Evolutionary conservation across 2,888 invertebrate genomes (phyloP), one percentile per base, ranked within the genome.

Genomic region (Leucozona laternaria): DNA sequence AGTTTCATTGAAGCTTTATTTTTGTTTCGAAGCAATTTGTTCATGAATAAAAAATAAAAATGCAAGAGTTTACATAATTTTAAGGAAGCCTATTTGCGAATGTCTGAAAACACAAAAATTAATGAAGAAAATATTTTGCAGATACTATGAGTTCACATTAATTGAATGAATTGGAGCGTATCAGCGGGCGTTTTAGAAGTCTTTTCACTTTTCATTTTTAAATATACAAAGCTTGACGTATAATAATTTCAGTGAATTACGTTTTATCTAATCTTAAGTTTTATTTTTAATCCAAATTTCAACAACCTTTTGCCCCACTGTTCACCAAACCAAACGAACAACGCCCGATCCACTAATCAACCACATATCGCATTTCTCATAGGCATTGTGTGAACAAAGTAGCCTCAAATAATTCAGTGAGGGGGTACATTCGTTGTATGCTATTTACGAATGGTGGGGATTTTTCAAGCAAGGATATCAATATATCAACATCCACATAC

Each of bases 381-480:
- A 64, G 43, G 34, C 66, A 15, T 34, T 66, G 15, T 66, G 15
- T 34, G 34, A 20, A 34, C 45, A 66, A 66, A 64, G 43, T 64
- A 48, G 4, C 31, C 17, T 48, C 20, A 66, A 48, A 48, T 31
- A 48, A 20, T 20, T 22, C 15, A 48, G 13, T 25, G 34, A 20
- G 48, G 34, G 22, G n/a, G 20, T 50, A 50, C 50, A 48, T 48
- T 45, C 34, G 31, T 34, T 34, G 34, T 34, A 34, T 20, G 1
- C 13, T 50, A 50, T 66, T 66, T 50, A 50, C 50, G 34, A 50
- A 66, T 50, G 53, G 10, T 50, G 22, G 37, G 37, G 34, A 53
- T 68, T 68, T 66, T 68, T n/a, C 53, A 25, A 37, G 4, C 68
- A 53, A 25, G 37, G 17, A 53, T 11, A 68, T 50, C 34, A 66